phyloP scores from a whole-genome alignment of 1,140 invertebrate genomes.

The Stegodyphus dumicola region DNA sequence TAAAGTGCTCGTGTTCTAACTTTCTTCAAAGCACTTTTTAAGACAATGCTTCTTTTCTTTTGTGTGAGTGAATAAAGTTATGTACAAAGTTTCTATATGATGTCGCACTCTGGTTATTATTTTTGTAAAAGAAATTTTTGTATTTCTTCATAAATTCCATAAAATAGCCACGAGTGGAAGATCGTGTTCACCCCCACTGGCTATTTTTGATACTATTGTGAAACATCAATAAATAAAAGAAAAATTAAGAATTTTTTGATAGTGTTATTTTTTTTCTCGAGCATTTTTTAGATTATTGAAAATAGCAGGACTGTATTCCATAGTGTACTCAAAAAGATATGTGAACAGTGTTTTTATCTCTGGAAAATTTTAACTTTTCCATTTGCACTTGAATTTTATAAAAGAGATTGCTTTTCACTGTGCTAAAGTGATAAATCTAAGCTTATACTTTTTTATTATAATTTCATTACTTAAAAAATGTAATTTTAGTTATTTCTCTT shows the following conservation, averaged over 20 bases:
- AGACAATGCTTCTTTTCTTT: not conserved
- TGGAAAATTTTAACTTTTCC: too few relatives aligned
- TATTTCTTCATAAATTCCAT: constrained; percentile 46
- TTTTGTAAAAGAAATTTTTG: constrained; percentile 55
- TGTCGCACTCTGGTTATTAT: constrained; percentile 51
- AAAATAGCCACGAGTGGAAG: constrained; percentile 38
- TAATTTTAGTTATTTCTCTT: too few relatives aligned
- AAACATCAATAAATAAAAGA: constrained; percentile 48
- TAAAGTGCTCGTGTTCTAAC: not conserved
- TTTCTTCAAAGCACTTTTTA: not conserved
- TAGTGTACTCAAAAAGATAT: too few relatives aligned
- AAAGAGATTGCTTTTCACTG: too few relatives aligned
- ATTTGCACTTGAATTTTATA: too few relatives aligned
- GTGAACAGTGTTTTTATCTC: too few relatives aligned
- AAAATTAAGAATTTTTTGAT: not conserved
- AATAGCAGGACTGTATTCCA: too few relatives aligned
- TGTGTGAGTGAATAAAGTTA: constrained; percentile 31
- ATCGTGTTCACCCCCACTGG: constrained; percentile 14
- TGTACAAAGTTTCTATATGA: constrained; percentile 46
- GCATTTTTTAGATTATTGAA: too few relatives aligned
- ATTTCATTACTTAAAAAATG: too few relatives aligned
- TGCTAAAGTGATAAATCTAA: too few relatives aligned
- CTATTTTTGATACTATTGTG: constrained; percentile 47
- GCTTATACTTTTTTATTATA: too few relatives aligned
- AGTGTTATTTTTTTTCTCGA: too few relatives aligned